Percentiles rank a stretch among this genome's conserved stretches.
These are phyloP conservation scores for Sclerodermus sp. DNA, from an alignment of 2,888 invertebrate species.

Conservation along the genomic window DNA sequence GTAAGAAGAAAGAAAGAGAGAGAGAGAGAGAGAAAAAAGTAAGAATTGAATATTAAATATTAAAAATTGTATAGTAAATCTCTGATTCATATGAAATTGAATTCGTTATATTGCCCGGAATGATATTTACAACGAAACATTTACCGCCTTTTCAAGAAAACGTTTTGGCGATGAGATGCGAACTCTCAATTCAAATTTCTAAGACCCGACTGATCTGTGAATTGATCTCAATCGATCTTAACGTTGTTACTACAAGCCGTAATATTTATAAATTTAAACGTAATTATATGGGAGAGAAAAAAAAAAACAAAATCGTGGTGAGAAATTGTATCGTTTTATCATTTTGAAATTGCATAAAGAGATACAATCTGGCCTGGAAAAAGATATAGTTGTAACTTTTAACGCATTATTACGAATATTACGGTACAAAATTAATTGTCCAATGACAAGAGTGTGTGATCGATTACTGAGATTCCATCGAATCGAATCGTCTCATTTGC, in stretches of 20 bases:
- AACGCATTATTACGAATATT: too few species aligned
- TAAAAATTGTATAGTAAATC: slow-evolving; percentile 55
- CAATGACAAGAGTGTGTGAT: neutral
- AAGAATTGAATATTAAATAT: too few species aligned
- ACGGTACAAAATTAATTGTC: too few species aligned
- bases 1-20: slow-evolving; percentile 40
- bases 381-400: too few species aligned
- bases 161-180: slow-evolving; percentile 44
- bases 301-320: too few species aligned
- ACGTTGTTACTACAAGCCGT: too few species aligned
- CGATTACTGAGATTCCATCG: slow-evolving; percentile 35
- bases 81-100: slow-evolving; percentile 47
- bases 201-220: slow-evolving; percentile 37
- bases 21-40: slow-evolving; percentile 39
- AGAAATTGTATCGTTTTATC: too few species aligned
- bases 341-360: too few species aligned
- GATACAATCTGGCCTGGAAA: too few species aligned
- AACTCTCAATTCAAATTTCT: slow-evolving; percentile 40
- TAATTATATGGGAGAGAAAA: too few species aligned
- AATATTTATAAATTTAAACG: too few species aligned
- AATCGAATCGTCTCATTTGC: slow-evolving; percentile 28
- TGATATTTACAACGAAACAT: slow-evolving; percentile 55
- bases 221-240: slow-evolving; percentile 24
- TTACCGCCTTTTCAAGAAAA: slow-evolving; percentile 43
- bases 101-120: slow-evolving; percentile 52